Evolutionary conservation across 2,113 vertebrate genomes (phyloP).

Genomic region (Thryonomys swinderianus): DNA sequence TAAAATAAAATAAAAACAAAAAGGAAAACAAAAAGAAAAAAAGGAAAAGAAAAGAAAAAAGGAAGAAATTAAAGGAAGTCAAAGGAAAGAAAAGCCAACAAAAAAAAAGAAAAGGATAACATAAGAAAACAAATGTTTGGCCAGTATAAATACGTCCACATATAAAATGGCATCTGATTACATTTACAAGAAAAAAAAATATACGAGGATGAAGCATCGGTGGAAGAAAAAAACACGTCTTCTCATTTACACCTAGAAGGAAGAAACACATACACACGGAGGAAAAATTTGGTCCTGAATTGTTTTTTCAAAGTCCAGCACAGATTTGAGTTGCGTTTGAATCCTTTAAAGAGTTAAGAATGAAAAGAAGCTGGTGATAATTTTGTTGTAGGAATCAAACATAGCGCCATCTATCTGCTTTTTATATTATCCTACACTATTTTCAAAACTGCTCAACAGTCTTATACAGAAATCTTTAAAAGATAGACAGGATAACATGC

Average conservation of each 20-base stretch:
- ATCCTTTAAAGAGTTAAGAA: constrained; percentile 98
- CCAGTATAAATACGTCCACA: constrained; percentile 99
- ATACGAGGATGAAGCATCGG: constrained; percentile 93
- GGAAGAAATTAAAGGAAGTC: constrained; percentile 85
- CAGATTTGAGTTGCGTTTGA: constrained; percentile 99
- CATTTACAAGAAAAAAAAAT: constrained; percentile 94
- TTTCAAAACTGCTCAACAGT: constrained; percentile 96
- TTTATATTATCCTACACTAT: constrained; percentile 97
- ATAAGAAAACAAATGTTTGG: constrained; percentile 95
- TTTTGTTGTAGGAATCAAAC: constrained; percentile 95
- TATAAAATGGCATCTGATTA: constrained; percentile 99
- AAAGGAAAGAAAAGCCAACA: constrained; percentile 87
- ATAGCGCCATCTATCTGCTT: constrained; percentile 98
- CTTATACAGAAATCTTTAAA: constrained; percentile 96
- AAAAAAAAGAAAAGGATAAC: constrained; percentile 85
- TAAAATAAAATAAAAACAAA: no score
- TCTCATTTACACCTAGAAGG: constrained; percentile 92
- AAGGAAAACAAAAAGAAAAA: constrained; percentile 12
- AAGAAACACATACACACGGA: constrained; percentile 92
- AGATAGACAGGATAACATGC: constrained; percentile 98
- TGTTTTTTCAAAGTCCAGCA: constrained; percentile 95
- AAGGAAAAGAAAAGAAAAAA: constrained; percentile 83
- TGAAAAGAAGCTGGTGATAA: constrained; percentile 98
- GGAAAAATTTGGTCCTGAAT: constrained; percentile 99
- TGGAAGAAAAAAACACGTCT: constrained; percentile 89